Percentiles rank a stretch among this genome's conserved stretches.
phyloP scores from a whole-genome alignment of 2,888 invertebrate genomes.

The Conomelus anceps region DNA sequence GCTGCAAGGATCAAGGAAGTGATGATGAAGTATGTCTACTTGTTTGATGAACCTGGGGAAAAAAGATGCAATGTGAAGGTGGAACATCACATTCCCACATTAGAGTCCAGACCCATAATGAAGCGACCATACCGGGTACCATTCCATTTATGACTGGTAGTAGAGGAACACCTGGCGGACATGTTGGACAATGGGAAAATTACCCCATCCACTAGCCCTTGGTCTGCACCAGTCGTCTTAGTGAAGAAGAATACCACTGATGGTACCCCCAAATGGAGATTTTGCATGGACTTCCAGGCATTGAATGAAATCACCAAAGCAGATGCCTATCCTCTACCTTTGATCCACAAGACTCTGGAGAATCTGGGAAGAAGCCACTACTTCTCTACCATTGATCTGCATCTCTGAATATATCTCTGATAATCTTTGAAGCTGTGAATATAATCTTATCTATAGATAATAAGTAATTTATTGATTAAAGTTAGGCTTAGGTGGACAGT shows the following conservation, averaged over 20 bases:
- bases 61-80: background rate
- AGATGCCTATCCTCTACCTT: slow-evolving; percentile 37
- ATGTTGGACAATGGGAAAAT: slow-evolving; percentile 35
- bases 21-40: background rate
- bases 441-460: no score
- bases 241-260: slow-evolving; percentile 38
- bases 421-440: no score
- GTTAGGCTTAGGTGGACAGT: no score
- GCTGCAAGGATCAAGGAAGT: background rate
- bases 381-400: slow-evolving; percentile 36
- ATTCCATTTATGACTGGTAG: background rate
- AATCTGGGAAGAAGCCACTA: slow-evolving; percentile 31
- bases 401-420: no score
- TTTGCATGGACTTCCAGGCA: slow-evolving; percentile 36
- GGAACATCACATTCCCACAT: slow-evolving; percentile 1
- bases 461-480: no score
- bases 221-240: slow-evolving; percentile 39
- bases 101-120: background rate
- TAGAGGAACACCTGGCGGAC: slow-evolving; percentile 29
- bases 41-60: background rate
- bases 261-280: slow-evolving; percentile 28
- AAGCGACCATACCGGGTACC: slow-evolving; percentile 13
- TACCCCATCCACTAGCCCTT: slow-evolving; percentile 37
- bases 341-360: slow-evolving; percentile 37
- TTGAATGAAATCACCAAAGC: slow-evolving; percentile 36